Conservation (phyloP, 2,888 invertebrate genomes). For the Cheilosia scutellata region DNA sequence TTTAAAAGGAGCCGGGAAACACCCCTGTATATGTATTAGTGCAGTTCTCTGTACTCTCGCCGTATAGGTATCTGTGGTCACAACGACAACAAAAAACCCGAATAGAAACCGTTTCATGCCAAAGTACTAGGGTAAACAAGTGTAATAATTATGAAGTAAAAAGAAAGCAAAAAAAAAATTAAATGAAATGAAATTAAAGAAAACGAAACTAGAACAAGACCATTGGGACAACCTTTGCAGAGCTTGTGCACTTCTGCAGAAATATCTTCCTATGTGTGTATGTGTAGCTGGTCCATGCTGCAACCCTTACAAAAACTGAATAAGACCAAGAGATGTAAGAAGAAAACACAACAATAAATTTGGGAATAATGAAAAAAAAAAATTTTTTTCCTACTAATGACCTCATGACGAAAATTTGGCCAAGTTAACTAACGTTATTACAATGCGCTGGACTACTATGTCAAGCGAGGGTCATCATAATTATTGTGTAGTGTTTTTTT, state of each 20-base stretch:
- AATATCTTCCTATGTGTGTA: conserved; percentile 2
- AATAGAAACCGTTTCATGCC: conserved; percentile 28
- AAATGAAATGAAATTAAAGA: conserved; percentile 56
- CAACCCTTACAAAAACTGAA: conserved; percentile 33
- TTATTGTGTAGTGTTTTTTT: not conserved
- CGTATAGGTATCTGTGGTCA: conserved; percentile 3
- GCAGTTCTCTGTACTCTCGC: conserved; percentile 37
- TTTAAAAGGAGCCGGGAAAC: conserved; percentile 66
- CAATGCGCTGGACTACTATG: conserved; percentile 43
- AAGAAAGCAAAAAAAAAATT: conserved; percentile 1
- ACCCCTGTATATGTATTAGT: conserved; percentile 60
- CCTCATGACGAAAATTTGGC: conserved; percentile 56
- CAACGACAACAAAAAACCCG: conserved; percentile 12
- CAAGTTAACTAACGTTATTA: conserved; percentile 62
- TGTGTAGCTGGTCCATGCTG: conserved; percentile 36
- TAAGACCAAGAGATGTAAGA: conserved; percentile 8
- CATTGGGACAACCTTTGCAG: conserved; percentile 62
- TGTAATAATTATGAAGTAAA: conserved; percentile 67
- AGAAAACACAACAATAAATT: conserved; percentile 33
- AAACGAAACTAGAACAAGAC: conserved; percentile 72
- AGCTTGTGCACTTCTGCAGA: conserved; percentile 42
- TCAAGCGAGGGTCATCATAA: not conserved
- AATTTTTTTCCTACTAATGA: conserved; percentile 57
- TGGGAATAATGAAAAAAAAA: conserved; percentile 9
- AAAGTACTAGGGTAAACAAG: conserved; percentile 66